Conservation (phyloP, 2,797 vertebrate species). For the Neosilurus mollespiculum region DNA sequence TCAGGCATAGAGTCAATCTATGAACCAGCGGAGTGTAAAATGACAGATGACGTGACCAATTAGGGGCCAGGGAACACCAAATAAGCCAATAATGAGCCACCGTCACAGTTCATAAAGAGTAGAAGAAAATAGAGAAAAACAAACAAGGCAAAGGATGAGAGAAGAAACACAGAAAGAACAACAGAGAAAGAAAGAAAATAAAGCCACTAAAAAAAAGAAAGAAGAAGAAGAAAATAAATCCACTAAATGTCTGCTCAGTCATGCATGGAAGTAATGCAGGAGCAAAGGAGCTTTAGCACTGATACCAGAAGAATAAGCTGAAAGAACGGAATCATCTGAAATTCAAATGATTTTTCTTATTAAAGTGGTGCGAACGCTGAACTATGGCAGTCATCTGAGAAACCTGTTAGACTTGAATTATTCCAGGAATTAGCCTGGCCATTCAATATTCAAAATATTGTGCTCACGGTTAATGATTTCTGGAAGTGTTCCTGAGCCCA, state of each 20-base stretch:
- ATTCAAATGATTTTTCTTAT: neutral
- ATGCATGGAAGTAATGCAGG: neutral
- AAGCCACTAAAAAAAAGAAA: neutral
- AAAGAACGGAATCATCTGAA: neutral
- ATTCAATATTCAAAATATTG: neutral
- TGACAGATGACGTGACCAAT: conserved; percentile 44
- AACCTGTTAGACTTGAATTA: neutral
- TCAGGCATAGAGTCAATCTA: conserved; percentile 80
- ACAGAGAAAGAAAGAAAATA: conserved; percentile 41
- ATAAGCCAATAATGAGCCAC: conserved; percentile 64
- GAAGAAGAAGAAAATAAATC: neutral
- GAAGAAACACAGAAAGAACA: conserved; percentile 27
- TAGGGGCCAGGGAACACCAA: conserved; percentile 52
- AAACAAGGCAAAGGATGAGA: conserved; percentile 42
- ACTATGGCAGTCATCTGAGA: neutral
- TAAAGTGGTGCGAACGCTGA: neutral
- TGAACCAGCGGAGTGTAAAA: conserved; percentile 51
- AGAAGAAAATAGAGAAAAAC: conserved; percentile 51
- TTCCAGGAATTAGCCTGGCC: neutral
- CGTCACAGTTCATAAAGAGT: conserved; percentile 55
- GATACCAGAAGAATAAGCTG: neutral
- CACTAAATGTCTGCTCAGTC: neutral
- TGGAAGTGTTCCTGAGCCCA: too few relatives aligned
- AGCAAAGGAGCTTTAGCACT: neutral
- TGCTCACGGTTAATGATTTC: too few relatives aligned